These are phyloP conservation scores for Epizoanthus fatuus DNA, from an alignment of 92 coral and sea anemone species.

Conservation along the genomic window DNA sequence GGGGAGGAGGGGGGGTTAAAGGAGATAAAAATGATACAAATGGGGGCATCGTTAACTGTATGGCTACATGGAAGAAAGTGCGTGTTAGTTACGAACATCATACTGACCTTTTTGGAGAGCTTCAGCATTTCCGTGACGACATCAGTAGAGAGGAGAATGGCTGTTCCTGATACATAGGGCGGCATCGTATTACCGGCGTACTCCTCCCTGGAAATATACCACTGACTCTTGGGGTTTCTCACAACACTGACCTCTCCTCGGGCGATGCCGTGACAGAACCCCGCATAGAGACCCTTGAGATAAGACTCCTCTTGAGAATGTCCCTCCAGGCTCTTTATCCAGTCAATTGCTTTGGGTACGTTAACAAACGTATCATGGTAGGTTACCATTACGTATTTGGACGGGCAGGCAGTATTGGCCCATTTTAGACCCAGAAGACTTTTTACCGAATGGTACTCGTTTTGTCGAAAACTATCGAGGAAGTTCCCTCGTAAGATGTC, in stretches of 20 bases:
- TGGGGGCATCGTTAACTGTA: no score
- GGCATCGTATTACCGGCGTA: slow-evolving; percentile 78
- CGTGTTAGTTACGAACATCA: not conserved
- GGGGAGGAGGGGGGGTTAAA: no score
- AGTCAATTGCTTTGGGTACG: slow-evolving; percentile 60
- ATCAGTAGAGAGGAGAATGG: slow-evolving; percentile 76
- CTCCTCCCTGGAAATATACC: slow-evolving; percentile 77
- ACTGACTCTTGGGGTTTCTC: slow-evolving; percentile 78
- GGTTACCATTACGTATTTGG: slow-evolving; percentile 73
- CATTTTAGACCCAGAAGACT: slow-evolving; percentile 81
- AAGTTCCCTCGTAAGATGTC: slow-evolving; percentile 86
- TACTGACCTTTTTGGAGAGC: slow-evolving; percentile 72
- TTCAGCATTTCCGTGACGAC: slow-evolving; percentile 62
- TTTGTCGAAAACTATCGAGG: slow-evolving; percentile 75
- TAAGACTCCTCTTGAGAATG: slow-evolving; percentile 1
- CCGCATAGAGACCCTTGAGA: slow-evolving; percentile 73
- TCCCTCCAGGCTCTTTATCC: slow-evolving; percentile 51
- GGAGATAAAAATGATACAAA: no score
- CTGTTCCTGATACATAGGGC: slow-evolving; percentile 81
- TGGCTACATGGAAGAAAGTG: no score
- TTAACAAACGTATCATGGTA: slow-evolving; percentile 82
- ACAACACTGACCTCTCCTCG: slow-evolving; percentile 67
- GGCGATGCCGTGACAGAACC: slow-evolving; percentile 74
- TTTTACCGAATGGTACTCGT: slow-evolving; percentile 81
- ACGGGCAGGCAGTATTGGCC: slow-evolving; percentile 69